Percentiles rank a stretch among this genome's conserved stretches.
phyloP scores from a whole-genome alignment of 2,797 vertebrate species.

The Knipowitschia caucasica region DNA sequence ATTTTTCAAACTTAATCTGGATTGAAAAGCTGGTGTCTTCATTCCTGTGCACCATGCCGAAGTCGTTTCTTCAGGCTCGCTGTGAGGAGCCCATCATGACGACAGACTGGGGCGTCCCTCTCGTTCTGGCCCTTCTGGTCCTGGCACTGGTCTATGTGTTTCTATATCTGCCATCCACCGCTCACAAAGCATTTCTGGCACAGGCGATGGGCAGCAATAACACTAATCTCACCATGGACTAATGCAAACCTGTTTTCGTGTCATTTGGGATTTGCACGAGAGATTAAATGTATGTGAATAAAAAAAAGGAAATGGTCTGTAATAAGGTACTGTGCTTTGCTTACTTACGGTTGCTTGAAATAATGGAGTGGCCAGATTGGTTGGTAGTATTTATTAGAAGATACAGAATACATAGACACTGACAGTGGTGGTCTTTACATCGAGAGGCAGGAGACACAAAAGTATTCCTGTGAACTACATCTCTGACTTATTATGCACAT shows the following conservation, averaged over 20 bases:
- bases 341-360: not conserved
- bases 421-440: conserved; percentile 49
- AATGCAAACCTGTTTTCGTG: conserved; percentile 13
- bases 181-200: conserved; percentile 69
- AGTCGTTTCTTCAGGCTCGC: conserved; percentile 75
- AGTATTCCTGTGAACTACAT: conserved; percentile 46
- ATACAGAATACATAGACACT: conserved; percentile 65
- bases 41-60: conserved; percentile 40
- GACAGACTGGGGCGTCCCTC: conserved; percentile 72
- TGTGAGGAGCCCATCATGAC: conserved; percentile 74
- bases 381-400: conserved; percentile 73
- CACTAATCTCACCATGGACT: conserved; percentile 30
- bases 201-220: conserved; percentile 61
- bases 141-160: conserved; percentile 73
- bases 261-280: not conserved
- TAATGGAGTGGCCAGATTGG: not conserved
- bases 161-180: conserved; percentile 72
- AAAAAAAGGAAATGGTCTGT: not conserved
- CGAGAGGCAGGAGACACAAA: conserved; percentile 30
- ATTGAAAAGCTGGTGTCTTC: not conserved
- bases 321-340: not conserved
- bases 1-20: not conserved
- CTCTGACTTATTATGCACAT: conserved; percentile 49
- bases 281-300: not conserved
- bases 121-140: conserved; percentile 70